Evolutionary conservation across 2,888 invertebrate species (phyloP), one percentile per base, ranked within the genome.

Genomic region (Luperina nickerlii): DNA sequence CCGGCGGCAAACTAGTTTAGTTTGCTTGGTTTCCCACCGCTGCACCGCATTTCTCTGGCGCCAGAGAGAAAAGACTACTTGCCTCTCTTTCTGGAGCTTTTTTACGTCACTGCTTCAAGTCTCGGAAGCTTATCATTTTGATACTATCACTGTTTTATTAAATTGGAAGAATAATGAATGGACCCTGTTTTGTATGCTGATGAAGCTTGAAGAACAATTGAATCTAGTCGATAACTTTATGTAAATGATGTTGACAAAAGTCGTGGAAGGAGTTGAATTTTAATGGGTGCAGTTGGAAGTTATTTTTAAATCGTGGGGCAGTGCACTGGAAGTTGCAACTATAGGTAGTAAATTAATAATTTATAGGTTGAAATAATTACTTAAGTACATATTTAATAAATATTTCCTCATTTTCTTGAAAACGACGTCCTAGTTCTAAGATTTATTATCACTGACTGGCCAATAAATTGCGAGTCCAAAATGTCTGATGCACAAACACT

Each of bases 1-100:
- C 90, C 89, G 89, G 88, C 90, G 88, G 83, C 86, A 88, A 91
- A 92, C 93, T 92, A 91, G 93, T 93, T 91, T 90, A 75, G 87
- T 78, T 83, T 90, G 89, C 83, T 89, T 86, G 88, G 89, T 83
- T 89, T 89, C 90, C 87, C 88, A 85, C 85, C 89, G 88, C 74
- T 87, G 89, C 90, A 89, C 74, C 86, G 85, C 88, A 90, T 91
- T 90, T 90, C 91, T 83, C 87, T 87, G 87, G 78, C 84, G 88
- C 82, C 81, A 86, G 91, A 88, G 84, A 83, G 90, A 86, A 85
- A 88, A 81, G 78, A 77, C 38, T 76, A 68, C 76, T 79, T 67
- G 68, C 66, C 63, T 88, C 86, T 81, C 84, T 80, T 78, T 87
- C 83, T 78, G 32, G 68, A 85, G 77, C 83, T 84, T 81, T 82